Percentiles rank a stretch among this genome's conserved stretches.
Conservation (phyloP, 2,113 vertebrate species). For the Xenus cinereus region DNA sequence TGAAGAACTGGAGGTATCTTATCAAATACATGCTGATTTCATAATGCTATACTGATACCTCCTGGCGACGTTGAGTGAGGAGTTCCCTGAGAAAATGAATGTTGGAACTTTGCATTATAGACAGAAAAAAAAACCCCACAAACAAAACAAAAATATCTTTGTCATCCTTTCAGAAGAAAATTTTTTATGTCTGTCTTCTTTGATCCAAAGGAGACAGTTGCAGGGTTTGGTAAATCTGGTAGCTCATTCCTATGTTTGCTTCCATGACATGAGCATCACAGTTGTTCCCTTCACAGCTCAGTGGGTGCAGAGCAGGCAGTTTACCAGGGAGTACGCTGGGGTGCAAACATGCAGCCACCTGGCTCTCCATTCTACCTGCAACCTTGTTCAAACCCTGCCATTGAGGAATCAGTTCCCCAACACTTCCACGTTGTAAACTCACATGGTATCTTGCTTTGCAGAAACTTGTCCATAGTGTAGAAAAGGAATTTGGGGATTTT, state of each 20-base stretch:
- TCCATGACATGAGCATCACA: not conserved
- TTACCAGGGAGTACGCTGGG: not conserved
- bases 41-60: not conserved
- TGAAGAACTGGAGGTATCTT: not conserved
- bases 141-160: not conserved
- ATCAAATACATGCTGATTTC: not conserved
- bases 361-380: not conserved
- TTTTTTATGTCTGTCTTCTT: not conserved
- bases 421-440: not conserved
- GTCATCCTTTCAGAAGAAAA: not conserved
- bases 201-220: not conserved
- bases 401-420: not conserved
- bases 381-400: not conserved
- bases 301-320: not conserved
- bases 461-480: not conserved
- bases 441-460: not conserved
- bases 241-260: not conserved
- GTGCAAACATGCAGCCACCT: rapidly evolving
- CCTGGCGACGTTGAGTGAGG: not conserved
- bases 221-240: not conserved
- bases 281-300: not conserved
- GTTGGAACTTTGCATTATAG: not conserved
- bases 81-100: not conserved
- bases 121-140: not conserved
- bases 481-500: not conserved